Evolutionary conservation across 2,888 invertebrate genomes (phyloP).

Genomic region (Caenorhabditis uteleia): DNA sequence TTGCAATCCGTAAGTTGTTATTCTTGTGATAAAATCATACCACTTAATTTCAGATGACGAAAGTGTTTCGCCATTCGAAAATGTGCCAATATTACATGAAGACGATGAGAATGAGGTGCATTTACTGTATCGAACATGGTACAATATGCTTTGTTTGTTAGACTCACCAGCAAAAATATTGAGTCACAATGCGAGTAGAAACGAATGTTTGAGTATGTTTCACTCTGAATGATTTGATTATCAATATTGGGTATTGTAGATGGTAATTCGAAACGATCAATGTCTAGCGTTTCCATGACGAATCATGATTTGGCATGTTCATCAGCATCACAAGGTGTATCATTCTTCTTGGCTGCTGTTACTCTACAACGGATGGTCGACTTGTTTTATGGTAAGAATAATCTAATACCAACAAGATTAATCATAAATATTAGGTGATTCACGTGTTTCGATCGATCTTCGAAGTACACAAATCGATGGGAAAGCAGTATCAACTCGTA

Average conservation of each 20-base stretch:
- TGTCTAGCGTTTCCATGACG: conserved; percentile 25
- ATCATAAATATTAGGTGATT: conserved; percentile 41
- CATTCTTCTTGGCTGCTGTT: conserved; percentile 61
- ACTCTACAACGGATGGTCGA: conserved; percentile 63
- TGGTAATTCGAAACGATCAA: conserved; percentile 25
- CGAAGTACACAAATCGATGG: conserved; percentile 2
- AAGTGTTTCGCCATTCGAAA: conserved; percentile 31
- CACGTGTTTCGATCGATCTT: conserved; percentile 22
- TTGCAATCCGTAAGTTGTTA: conserved; percentile 38
- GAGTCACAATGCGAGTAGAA: conserved; percentile 41
- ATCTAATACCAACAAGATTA: neutral
- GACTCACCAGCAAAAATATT: conserved; percentile 48
- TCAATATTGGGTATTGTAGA: conserved; percentile 13
- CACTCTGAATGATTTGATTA: neutral
- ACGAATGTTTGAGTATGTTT: conserved; percentile 41
- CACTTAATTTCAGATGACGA: conserved; percentile 38
- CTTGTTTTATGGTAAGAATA: conserved; percentile 61
- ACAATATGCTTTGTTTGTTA: conserved; percentile 48
- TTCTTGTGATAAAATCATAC: neutral
- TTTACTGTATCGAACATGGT: conserved; percentile 48
- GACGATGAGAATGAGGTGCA: conserved; percentile 44
- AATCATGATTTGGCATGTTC: conserved; percentile 25
- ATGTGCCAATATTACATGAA: conserved; percentile 20
- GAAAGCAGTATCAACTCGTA: conserved; percentile 12
- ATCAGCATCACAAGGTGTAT: conserved; percentile 41